Conservation (phyloP, 1,140 invertebrate genomes). For the Anadara kagoshimensis region DNA sequence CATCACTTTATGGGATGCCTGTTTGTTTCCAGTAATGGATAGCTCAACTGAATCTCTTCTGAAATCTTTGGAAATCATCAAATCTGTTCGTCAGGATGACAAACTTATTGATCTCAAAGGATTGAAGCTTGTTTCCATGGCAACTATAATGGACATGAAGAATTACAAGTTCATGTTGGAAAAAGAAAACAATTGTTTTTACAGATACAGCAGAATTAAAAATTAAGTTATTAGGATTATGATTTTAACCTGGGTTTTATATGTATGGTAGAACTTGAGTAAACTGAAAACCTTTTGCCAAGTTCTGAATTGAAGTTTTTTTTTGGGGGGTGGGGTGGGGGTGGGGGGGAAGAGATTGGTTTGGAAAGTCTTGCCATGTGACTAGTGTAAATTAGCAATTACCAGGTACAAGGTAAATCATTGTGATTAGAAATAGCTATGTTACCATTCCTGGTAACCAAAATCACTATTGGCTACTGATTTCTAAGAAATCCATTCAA, state of each 20-base stretch:
- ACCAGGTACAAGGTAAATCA: too few relatives aligned
- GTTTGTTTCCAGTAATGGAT: slow-evolving; percentile 65
- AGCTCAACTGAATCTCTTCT: slow-evolving; percentile 68
- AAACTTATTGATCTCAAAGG: background rate
- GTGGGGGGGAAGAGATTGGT: too few relatives aligned
- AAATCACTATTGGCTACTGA: too few relatives aligned
- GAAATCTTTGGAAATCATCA: slow-evolving; percentile 46
- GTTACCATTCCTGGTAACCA: too few relatives aligned
- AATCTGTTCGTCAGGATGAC: slow-evolving; percentile 30
- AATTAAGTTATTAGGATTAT: background rate
- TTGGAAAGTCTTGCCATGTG: too few relatives aligned
- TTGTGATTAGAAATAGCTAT: too few relatives aligned
- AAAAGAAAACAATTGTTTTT: slow-evolving; percentile 56
- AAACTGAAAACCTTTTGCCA: too few relatives aligned
- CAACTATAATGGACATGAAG: slow-evolving; percentile 56
- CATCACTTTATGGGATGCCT: slow-evolving; percentile 68
- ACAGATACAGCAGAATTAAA: background rate
- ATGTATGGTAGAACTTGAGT: too few relatives aligned
- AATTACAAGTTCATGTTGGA: slow-evolving; percentile 63
- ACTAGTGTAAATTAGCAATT: too few relatives aligned
- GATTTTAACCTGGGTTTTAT: background rate
- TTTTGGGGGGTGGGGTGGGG: too few relatives aligned
- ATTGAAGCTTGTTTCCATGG: slow-evolving; percentile 53
- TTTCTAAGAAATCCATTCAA: too few relatives aligned
- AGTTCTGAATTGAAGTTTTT: too few relatives aligned